Conservation (phyloP, 2,113 vertebrate genomes). For the Channa maculata region DNA sequence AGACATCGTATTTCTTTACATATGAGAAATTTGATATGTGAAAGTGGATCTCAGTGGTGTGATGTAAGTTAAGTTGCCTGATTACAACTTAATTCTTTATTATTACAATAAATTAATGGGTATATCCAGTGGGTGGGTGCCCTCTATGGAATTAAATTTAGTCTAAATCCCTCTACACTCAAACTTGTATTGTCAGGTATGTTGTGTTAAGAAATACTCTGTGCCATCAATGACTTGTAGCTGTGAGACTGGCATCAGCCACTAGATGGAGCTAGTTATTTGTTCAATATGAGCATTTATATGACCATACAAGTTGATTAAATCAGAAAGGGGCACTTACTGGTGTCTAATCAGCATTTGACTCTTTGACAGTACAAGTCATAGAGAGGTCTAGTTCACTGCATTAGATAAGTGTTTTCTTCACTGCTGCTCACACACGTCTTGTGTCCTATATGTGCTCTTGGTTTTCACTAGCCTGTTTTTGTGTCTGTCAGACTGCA, state of each 20-base stretch:
- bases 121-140: background rate
- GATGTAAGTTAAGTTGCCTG: background rate
- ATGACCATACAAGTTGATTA: background rate
- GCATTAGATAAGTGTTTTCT: background rate
- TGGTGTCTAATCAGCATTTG: background rate
- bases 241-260: constrained; percentile 31
- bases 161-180: background rate
- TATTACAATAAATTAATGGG: too few species aligned
- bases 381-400: background rate
- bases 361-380: background rate
- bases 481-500: constrained; percentile 84
- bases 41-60: background rate
- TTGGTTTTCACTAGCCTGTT: constrained; percentile 31
- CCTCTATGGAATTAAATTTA: background rate
- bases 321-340: background rate
- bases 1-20: background rate
- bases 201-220: background rate
- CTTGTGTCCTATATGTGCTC: background rate
- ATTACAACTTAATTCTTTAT: background rate
- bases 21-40: background rate
- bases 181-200: background rate
- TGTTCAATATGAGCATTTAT: background rate
- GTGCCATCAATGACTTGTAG: background rate
- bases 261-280: constrained; percentile 64
- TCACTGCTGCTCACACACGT: background rate